Evolutionary conservation across 2,797 vertebrate genomes (phyloP).

Genomic region (Halcyon chelicuti): DNA sequence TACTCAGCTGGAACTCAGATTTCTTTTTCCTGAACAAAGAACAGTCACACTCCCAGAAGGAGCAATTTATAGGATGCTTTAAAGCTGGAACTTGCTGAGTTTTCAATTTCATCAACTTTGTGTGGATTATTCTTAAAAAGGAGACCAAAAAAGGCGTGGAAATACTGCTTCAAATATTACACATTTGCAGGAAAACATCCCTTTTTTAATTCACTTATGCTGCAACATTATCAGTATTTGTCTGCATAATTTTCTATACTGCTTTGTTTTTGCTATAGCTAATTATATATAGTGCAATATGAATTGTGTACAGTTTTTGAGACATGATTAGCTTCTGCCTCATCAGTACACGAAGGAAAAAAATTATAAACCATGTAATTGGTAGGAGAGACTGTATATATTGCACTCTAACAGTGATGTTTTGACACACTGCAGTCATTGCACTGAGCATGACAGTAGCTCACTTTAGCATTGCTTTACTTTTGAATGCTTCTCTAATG

Average conservation of each 20-base stretch:
- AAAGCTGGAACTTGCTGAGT: not conserved
- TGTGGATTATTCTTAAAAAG: constrained; percentile 20
- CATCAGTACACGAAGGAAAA: not conserved
- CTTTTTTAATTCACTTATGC: not conserved
- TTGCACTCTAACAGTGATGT: not conserved
- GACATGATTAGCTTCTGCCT: not conserved
- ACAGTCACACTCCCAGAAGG: not conserved
- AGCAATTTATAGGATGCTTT: not conserved
- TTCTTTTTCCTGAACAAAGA: constrained; percentile 35
- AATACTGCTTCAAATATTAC: not conserved
- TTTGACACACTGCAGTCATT: not conserved
- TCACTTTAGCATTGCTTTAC: not conserved
- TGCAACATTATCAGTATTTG: not conserved
- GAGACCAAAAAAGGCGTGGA: not conserved
- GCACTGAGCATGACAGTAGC: not conserved
- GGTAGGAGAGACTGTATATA: not conserved
- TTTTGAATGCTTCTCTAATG: not conserved
- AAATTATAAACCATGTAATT: not conserved
- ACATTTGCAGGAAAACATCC: not conserved
- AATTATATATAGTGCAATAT: not conserved
- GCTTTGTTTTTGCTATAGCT: constrained; percentile 22
- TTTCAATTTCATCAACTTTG: not conserved
- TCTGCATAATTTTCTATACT: not conserved
- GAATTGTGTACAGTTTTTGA: not conserved
- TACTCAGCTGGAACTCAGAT: constrained; percentile 21